phyloP scores from a whole-genome alignment of 1,140 invertebrate genomes.

The Heliconius hermathena region DNA sequence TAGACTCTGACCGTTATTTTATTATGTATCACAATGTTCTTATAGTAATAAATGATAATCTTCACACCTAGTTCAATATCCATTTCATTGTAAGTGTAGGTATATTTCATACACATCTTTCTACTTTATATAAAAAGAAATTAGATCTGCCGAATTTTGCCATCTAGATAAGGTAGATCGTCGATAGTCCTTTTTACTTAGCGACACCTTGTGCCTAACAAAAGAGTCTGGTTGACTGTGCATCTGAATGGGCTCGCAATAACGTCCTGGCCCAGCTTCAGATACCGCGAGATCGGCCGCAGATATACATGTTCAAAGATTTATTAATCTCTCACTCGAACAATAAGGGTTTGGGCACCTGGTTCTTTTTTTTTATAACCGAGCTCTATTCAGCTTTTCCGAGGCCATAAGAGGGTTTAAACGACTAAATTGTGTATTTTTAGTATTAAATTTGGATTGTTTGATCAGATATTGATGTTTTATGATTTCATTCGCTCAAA shows the following conservation, averaged over 20 bases:
- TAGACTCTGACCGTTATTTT: too few relatives aligned
- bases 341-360: conserved; percentile 77
- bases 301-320: conserved; percentile 78
- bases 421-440: conserved; percentile 20
- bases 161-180: conserved; percentile 49
- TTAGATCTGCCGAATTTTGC: conserved; percentile 66
- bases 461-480: background rate
- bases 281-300: conserved; percentile 75
- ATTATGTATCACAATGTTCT: too few relatives aligned
- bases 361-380: conserved; percentile 74
- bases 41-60: too few relatives aligned
- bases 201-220: conserved; percentile 46
- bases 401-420: background rate
- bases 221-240: conserved; percentile 75
- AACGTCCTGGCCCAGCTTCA: conserved; percentile 68
- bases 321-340: conserved; percentile 81
- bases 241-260: conserved; percentile 79
- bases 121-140: conserved; percentile 49
- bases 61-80: too few relatives aligned
- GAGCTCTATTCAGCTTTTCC: conserved; percentile 33
- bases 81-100: background rate
- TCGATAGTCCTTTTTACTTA: background rate
- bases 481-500: background rate
- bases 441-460: background rate
- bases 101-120: background rate